These are phyloP conservation scores for Rhinoderma darwinii DNA, from an alignment of 2,113 vertebrate genomes.

Conservation along the genomic window DNA sequence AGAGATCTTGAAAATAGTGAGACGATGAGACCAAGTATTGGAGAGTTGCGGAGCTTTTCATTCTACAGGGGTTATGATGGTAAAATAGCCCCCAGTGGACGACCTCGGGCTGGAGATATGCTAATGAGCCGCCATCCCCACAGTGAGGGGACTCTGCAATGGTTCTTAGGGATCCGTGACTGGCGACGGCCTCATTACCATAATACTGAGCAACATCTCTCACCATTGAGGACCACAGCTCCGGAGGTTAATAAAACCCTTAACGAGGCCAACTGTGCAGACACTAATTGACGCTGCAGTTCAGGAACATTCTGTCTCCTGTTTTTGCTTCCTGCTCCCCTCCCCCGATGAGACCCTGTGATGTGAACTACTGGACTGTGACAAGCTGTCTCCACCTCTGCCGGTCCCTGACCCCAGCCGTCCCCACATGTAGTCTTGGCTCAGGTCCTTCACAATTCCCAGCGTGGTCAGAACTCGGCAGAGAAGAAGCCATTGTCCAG, in stretches of 20 bases:
- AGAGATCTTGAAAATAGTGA: too few species aligned
- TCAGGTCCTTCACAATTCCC: background rate
- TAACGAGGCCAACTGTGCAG: background rate
- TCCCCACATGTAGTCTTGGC: background rate
- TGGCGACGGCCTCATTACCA: too few species aligned
- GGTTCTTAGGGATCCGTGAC: too few species aligned
- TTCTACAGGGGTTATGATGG: too few species aligned
- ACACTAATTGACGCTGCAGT: background rate
- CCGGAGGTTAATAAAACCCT: background rate
- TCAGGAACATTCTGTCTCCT: background rate
- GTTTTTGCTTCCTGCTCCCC: constrained; percentile 1
- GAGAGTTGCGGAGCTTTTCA: too few species aligned
- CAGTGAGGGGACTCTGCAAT: too few species aligned
- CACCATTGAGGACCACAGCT: background rate
- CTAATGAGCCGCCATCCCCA: too few species aligned
- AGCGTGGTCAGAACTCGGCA: background rate
- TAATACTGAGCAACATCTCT: too few species aligned
- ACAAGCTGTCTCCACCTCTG: background rate
- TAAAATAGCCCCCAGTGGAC: too few species aligned
- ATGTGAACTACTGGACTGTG: constrained; percentile 22
- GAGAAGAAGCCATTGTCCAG: background rate
- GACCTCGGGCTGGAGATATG: too few species aligned
- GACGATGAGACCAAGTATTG: too few species aligned
- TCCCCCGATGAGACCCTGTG: background rate
- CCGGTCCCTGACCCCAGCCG: background rate